Evolutionary conservation across 1,140 invertebrate species (phyloP).

Genomic region (Riptortus pedestris): DNA sequence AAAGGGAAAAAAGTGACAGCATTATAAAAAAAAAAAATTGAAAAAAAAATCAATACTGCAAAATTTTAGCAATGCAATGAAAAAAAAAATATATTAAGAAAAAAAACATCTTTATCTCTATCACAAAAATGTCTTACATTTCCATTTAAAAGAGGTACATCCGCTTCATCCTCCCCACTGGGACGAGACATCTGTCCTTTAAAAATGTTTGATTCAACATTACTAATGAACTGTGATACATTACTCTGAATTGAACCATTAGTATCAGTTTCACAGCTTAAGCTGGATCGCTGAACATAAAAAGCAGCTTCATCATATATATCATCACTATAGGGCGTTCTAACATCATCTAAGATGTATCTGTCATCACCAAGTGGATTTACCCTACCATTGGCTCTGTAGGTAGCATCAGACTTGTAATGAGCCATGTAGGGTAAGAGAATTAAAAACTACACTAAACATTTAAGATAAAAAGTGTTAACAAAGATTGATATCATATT

Average conservation of each 20-base stretch:
- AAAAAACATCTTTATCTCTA: no score
- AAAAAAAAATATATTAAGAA: no score
- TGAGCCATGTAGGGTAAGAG: neutral
- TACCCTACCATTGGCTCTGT: conserved; percentile 12
- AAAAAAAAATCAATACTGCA: no score
- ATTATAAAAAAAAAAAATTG: no score
- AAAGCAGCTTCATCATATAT: conserved; percentile 8
- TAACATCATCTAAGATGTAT: conserved; percentile 1
- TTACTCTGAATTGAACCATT: conserved; percentile 11
- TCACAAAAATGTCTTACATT: conserved; percentile 18
- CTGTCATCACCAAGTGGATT: conserved; percentile 15
- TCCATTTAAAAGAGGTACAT: conserved; percentile 24
- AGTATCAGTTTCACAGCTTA: conserved; percentile 12
- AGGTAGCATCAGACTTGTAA: neutral
- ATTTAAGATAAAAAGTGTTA: neutral
- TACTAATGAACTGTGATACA: neutral
- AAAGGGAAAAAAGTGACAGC: no score
- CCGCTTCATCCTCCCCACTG: conserved; percentile 20
- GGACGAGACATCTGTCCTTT: neutral
- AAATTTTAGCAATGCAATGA: no score
- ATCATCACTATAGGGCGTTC: neutral
- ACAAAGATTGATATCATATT: no score
- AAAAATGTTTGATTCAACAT: conserved; percentile 11
- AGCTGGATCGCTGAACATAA: neutral
- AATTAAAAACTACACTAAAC: neutral